Evolutionary conservation across 2,113 vertebrate species (phyloP).

Genomic region (Lanius collurio): DNA sequence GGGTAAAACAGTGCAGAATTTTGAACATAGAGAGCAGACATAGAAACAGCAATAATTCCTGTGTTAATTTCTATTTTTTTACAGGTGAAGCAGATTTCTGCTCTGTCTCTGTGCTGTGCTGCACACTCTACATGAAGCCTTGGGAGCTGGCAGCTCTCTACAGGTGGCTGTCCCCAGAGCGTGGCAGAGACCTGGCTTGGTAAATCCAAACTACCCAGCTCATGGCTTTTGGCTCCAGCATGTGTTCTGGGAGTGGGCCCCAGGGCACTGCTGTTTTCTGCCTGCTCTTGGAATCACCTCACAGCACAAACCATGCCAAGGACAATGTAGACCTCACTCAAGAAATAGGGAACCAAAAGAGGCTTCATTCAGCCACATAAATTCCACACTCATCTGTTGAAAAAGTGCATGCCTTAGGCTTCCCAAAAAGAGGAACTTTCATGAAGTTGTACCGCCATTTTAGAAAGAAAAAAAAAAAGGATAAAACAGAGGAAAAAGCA

Average conservation of each 20-base stretch:
- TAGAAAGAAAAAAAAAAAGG: fast-evolving
- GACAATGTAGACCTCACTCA: not conserved
- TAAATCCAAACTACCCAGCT: not conserved
- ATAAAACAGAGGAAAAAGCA: not conserved
- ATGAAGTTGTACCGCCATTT: not conserved
- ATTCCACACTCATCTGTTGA: not conserved
- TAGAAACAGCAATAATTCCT: not conserved
- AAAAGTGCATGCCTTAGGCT: not conserved
- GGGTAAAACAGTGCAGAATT: not conserved
- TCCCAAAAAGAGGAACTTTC: not conserved
- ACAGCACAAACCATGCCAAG: not conserved
- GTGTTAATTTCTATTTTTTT: not conserved
- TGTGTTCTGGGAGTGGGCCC: not conserved
- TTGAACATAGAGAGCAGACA: not conserved
- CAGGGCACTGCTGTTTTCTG: not conserved
- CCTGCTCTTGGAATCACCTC: not conserved
- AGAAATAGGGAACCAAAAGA: not conserved
- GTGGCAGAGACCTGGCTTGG: fast-evolving
- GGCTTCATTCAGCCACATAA: fast-evolving
- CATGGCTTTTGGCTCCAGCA: fast-evolving
- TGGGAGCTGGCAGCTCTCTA: not conserved
- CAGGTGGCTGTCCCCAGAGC: not conserved
- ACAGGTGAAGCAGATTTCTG: not conserved
- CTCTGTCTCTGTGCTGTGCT: not conserved
- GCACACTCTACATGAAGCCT: no score